Conservation (phyloP, 2,888 invertebrate species). For the Xylocampa areola region DNA sequence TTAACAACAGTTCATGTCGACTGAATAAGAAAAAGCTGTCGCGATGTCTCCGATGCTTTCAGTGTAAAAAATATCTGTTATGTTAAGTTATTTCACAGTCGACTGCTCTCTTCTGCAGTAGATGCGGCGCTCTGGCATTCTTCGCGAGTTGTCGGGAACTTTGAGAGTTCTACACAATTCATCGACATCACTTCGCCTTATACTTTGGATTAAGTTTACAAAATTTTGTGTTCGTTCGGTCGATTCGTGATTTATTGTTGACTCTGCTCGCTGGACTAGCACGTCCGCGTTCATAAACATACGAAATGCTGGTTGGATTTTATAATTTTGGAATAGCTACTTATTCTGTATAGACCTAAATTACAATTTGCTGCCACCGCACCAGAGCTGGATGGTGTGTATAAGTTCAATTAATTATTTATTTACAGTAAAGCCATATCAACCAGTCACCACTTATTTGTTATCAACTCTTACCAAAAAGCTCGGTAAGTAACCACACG, state of each 20-base stretch:
- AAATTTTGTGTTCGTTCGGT: constrained; percentile 70
- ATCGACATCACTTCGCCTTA: constrained; percentile 70
- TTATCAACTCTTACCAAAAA: no score
- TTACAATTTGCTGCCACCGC: not conserved
- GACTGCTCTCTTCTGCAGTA: constrained; percentile 69
- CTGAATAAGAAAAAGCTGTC: constrained; percentile 62
- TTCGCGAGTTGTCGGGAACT: constrained; percentile 72
- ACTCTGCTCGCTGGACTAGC: constrained; percentile 50
- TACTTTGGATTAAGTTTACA: constrained; percentile 75
- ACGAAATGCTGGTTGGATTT: constrained; percentile 19
- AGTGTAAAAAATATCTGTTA: constrained; percentile 67
- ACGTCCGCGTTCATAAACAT: constrained; percentile 54
- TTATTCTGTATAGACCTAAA: not conserved
- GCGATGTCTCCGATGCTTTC: constrained; percentile 48
- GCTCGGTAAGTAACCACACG: no score
- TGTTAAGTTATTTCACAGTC: constrained; percentile 78
- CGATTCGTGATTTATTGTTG: constrained; percentile 69
- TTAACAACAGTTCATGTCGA: constrained; percentile 66
- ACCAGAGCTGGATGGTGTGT: no score
- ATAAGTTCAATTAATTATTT: no score
- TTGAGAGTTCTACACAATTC: constrained; percentile 71
- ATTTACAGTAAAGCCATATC: no score
- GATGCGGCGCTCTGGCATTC: constrained; percentile 67
- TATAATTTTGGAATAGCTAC: constrained; percentile 22
- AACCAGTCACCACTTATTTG: no score